Evolutionary conservation across 1,140 invertebrate species (phyloP).

Genomic region (Macrosteles quadrilineatus): DNA sequence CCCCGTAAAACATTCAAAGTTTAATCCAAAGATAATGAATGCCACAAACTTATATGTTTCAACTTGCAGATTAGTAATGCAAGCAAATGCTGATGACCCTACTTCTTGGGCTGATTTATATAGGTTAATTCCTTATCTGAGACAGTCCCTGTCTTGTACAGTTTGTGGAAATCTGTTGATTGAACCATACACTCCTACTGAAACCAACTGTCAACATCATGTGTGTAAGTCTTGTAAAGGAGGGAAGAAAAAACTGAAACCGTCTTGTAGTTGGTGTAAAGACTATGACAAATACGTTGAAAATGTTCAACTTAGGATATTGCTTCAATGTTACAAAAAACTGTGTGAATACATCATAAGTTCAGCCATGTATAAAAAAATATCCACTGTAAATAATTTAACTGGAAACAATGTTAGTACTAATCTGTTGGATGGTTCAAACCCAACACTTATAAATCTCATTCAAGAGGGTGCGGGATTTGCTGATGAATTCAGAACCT

Average conservation of each 20-base stretch:
- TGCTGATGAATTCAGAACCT: slow-evolving; percentile 72
- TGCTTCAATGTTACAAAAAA: slow-evolving; percentile 86
- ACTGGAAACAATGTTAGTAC: slow-evolving; percentile 55
- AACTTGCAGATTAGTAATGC: slow-evolving; percentile 76
- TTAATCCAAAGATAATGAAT: slow-evolving; percentile 65
- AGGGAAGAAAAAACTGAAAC: slow-evolving; percentile 80
- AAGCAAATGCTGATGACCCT: slow-evolving; percentile 67
- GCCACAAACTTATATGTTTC: slow-evolving; percentile 81
- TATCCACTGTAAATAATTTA: slow-evolving; percentile 46
- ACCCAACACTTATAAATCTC: slow-evolving; percentile 56
- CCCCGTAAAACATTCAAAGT: no score
- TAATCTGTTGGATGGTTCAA: slow-evolving; percentile 46
- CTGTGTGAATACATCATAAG: slow-evolving; percentile 77
- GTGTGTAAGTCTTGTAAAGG: slow-evolving; percentile 81
- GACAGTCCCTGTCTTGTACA: slow-evolving; percentile 84
- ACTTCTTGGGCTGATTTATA: slow-evolving; percentile 78
- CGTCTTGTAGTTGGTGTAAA: slow-evolving; percentile 82
- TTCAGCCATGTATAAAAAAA: slow-evolving; percentile 65
- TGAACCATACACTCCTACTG: slow-evolving; percentile 78
- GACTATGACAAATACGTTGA: slow-evolving; percentile 80
- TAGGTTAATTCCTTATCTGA: slow-evolving; percentile 76
- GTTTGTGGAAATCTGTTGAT: slow-evolving; percentile 83
- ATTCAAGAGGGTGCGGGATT: slow-evolving; percentile 79
- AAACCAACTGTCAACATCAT: slow-evolving; percentile 84
- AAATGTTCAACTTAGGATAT: slow-evolving; percentile 76